phyloP scores from a whole-genome alignment of 2,797 vertebrate genomes.

The Sebastiscus tertius region DNA sequence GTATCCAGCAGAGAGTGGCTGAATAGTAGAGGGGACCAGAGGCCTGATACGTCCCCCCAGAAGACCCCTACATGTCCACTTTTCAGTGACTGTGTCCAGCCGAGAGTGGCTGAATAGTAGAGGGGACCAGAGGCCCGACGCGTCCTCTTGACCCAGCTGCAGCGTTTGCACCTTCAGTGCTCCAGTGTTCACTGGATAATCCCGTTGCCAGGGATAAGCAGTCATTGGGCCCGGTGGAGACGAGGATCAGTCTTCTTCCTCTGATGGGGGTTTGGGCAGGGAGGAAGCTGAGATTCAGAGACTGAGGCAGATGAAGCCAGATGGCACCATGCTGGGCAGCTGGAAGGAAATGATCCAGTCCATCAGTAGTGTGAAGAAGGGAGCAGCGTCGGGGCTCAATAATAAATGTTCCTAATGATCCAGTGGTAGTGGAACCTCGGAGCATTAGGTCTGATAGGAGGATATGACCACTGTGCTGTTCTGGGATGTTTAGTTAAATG shows the following conservation, averaged over 20 bases:
- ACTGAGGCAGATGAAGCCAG: slow-evolving; percentile 5
- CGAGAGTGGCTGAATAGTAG: slow-evolving; percentile 8
- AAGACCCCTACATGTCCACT: slow-evolving; percentile 1
- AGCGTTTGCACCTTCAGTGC: slow-evolving; percentile 41
- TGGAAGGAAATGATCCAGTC: slow-evolving; percentile 21
- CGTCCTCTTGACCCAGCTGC: slow-evolving; percentile 25
- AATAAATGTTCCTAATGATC: slow-evolving; percentile 18
- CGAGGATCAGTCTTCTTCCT: slow-evolving; percentile 43
- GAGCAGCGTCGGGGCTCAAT: slow-evolving; percentile 32
- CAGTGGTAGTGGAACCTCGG: slow-evolving; percentile 13
- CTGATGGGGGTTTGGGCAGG: background rate
- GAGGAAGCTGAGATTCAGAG: slow-evolving; percentile 18
- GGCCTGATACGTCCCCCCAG: background rate
- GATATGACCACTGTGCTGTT: slow-evolving; percentile 25
- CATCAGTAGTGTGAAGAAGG: slow-evolving; percentile 33
- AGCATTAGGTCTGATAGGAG: slow-evolving; percentile 8
- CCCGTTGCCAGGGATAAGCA: slow-evolving; percentile 43
- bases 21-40: slow-evolving; percentile 2
- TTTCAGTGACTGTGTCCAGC: slow-evolving; percentile 2
- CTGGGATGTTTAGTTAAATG: slow-evolving; percentile 15
- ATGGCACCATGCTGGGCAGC: background rate
- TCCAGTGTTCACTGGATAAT: slow-evolving; percentile 55
- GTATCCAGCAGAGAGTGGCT: slow-evolving; percentile 9
- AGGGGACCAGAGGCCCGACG: slow-evolving; percentile 5
- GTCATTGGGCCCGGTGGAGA: slow-evolving; percentile 19